Base-by-base conservation (phyloP, 1,140 invertebrate species). In the Danaus melanippus region DNA sequence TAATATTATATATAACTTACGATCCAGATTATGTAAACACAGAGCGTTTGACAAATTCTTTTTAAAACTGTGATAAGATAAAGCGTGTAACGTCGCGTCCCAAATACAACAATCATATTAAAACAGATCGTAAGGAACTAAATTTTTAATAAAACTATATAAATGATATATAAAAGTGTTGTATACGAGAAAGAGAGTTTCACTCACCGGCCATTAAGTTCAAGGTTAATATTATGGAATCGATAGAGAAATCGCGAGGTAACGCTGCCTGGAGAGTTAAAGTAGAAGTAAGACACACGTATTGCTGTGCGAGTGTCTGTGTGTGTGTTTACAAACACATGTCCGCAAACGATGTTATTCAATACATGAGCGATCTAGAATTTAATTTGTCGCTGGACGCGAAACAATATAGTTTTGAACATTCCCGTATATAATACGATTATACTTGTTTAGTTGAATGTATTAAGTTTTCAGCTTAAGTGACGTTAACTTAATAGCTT, bases 161-260 rank as follows among this genome's bases (percentile, higher is more conserved):
- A 32, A 3, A 5, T 32, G 7, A 32, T 4, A 32, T 32, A 32
- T 32, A 32, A 0, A 32, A 15, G n/a, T 15, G 15, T 32, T 32
- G 6, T 32, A 32, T 32, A 11, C 32, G 9, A 51, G 12, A 17
- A 17, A 15, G 32, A 43, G 9, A 5, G 42, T 48, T 53, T 46
- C 47, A 79, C 82, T 85, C 66, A 85, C 82, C 82, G 72, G 82
- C 78, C 82, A 83, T 85, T 69, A 69, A 78, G 77, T 79, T 81
- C 80, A 81, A 85, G 79, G 80, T 82, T 64, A 77, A 74, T 78
- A 74, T 79, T 74, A 64, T 76, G 71, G 73, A 84, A 84, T 84
- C 82, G 75, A 85, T 82, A 76, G 69, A 78, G 75, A 82, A 74
- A 82, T 74, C 73, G 71, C 69, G 62, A 67, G 62, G 69, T 64